Percentiles rank a stretch among this genome's conserved stretches.
phyloP scores from a whole-genome alignment of 2,888 invertebrate species.

The Catocala fraxini region DNA sequence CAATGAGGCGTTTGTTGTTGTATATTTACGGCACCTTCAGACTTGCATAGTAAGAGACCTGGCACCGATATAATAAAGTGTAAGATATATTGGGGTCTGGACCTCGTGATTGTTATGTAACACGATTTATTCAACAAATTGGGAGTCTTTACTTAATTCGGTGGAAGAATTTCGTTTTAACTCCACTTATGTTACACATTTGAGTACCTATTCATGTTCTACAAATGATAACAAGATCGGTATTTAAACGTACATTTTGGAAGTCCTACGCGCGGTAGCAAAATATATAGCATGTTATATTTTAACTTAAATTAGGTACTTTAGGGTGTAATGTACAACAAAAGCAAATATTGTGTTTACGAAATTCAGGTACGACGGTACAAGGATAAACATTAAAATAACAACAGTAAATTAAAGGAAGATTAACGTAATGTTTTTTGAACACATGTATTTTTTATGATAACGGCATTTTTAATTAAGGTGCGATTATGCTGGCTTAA shows the following conservation, averaged over 20 bases:
- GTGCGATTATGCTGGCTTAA: background rate
- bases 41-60: slow-evolving; percentile 67
- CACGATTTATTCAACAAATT: slow-evolving; percentile 58
- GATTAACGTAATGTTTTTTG: slow-evolving; percentile 28
- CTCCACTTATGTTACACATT: slow-evolving; percentile 17
- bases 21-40: slow-evolving; percentile 80
- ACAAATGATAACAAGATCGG: slow-evolving; percentile 25
- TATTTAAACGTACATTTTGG: slow-evolving; percentile 34
- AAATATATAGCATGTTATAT: slow-evolving; percentile 32
- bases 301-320: slow-evolving; percentile 42
- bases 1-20: slow-evolving; percentile 83
- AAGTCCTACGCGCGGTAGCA: slow-evolving; percentile 13
- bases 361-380: slow-evolving; percentile 20
- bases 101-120: slow-evolving; percentile 54
- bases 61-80: slow-evolving; percentile 72
- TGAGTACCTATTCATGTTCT: slow-evolving; percentile 24
- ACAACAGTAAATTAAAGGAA: slow-evolving; percentile 33
- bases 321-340: slow-evolving; percentile 27
- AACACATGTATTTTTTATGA: slow-evolving; percentile 18
- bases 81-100: slow-evolving; percentile 69
- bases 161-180: slow-evolving; percentile 50
- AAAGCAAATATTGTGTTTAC: slow-evolving; percentile 36
- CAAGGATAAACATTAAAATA: slow-evolving; percentile 38
- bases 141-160: slow-evolving; percentile 55
- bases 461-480: slow-evolving; percentile 20